Evolutionary conservation across 2,888 invertebrate genomes (phyloP).

Genomic region (Anaspis maculata): DNA sequence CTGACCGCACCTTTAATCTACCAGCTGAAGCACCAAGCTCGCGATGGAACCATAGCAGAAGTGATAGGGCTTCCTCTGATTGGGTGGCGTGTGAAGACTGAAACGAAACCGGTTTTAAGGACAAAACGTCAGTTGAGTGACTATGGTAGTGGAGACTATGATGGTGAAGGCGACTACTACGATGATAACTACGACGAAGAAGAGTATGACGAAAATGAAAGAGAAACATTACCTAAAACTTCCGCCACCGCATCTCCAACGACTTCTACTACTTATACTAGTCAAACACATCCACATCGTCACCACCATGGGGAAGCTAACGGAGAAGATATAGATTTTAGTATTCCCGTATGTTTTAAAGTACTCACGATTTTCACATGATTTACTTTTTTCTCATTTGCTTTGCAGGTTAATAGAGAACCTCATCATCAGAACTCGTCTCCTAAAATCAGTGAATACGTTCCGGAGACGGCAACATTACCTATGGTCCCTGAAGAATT

Average conservation of each 20-base stretch:
- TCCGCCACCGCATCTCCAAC: constrained; percentile 18
- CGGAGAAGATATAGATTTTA: constrained; percentile 20
- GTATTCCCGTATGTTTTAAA: constrained; percentile 20
- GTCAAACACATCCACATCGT: constrained; percentile 38
- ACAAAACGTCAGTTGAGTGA: constrained; percentile 19
- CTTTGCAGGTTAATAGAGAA: constrained; percentile 10
- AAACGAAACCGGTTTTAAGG: constrained; percentile 35
- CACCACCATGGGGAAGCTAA: constrained; percentile 42
- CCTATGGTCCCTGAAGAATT: constrained; percentile 8
- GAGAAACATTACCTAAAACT: constrained; percentile 18
- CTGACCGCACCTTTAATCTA: constrained; percentile 58
- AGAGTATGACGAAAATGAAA: constrained; percentile 38
- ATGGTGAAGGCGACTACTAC: constrained; percentile 32
- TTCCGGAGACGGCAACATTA: constrained; percentile 3
- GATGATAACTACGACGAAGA: constrained; percentile 33
- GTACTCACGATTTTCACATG: too few relatives aligned
- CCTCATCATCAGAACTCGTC: constrained; percentile 10
- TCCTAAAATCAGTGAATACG: constrained; percentile 2
- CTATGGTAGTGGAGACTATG: constrained; percentile 36
- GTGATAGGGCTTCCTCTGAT: constrained; percentile 60
- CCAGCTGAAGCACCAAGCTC: constrained; percentile 58
- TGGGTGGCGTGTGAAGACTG: constrained; percentile 58
- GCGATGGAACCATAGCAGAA: constrained; percentile 63
- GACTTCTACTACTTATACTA: constrained; percentile 16
- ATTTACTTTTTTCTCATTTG: too few relatives aligned